A percentile compares a stretch with the other conserved stretches of the same genome.
Evolutionary conservation across 2,113 vertebrate genomes (phyloP).

Genomic region (Cebus imitator): DNA sequence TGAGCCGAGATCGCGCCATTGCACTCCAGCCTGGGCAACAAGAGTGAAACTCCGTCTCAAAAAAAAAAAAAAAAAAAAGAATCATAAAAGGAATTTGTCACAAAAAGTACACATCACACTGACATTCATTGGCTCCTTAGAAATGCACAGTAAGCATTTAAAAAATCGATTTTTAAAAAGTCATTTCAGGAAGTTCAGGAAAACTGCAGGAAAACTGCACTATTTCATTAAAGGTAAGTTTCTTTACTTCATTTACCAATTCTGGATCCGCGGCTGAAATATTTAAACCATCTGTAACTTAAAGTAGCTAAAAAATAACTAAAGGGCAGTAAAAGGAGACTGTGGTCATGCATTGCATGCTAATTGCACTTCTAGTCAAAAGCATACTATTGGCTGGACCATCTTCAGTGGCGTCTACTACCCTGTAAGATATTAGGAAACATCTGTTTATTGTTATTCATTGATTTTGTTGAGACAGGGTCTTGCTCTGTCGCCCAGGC

Average conservation of each 20-base stretch:
- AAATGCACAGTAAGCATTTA: background rate
- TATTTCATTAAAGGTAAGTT: conserved; percentile 22
- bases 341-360: background rate
- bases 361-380: background rate
- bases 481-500: too few relatives aligned
- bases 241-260: background rate
- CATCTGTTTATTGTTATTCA: background rate
- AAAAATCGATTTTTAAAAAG: background rate
- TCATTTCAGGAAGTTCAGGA: conserved; percentile 32
- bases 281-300: conserved; percentile 15
- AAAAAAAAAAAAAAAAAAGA: background rate
- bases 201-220: background rate
- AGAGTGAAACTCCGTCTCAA: too few relatives aligned
- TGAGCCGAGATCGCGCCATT: too few relatives aligned
- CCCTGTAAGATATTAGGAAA: background rate
- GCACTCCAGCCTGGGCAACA: too few relatives aligned
- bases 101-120: background rate
- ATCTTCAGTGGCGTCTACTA: background rate
- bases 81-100: background rate
- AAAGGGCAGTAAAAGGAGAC: background rate
- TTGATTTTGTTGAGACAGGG: too few relatives aligned
- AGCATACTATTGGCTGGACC: background rate
- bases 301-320: background rate
- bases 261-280: background rate
- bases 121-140: background rate